Base-by-base conservation (phyloP, 2,113 vertebrate species). In the Epinephelus fuscoguttatus region DNA sequence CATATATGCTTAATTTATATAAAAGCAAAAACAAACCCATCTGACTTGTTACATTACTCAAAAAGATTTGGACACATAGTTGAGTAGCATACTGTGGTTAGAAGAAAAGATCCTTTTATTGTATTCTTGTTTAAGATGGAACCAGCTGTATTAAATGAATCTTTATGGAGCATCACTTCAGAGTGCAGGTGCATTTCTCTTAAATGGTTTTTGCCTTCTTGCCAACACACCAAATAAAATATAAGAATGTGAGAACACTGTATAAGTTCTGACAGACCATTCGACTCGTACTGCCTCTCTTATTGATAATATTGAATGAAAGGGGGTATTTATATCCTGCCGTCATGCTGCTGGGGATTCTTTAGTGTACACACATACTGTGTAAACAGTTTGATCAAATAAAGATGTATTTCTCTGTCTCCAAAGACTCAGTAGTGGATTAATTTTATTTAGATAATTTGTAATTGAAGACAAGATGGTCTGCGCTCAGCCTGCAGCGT, bases 401-500 rank as follows among this genome's bases (percentile, higher is more conserved):
- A 42, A 53, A 57, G 45, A 61, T 18, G 13, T 37, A 19, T 69
- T 8, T 76, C 59, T 30, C 17, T 40, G 12, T 76, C 18, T 66
- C 23, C 50, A 14, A 59, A 15, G 25, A 18, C 6, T 25, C 13
- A 15, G 6, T 19, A 6, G 6, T 18, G 52, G 75, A 64, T 84
- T 25, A 10, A 75, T 70, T 70, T 64, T 11, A 7, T 63, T 70
- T 45, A 3, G 75, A 33, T 75, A 11, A 80, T 59, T 70, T 78
- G 47, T 68, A 62, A 50, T 9, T 4, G 59, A 63, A 72, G 13
- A 42, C 60, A 6, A 52, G 56, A 62, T 42, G 30, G 50, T 12
- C 21, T 25, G 21, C 50, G 15, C 21, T 61, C 27, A 50, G 53
- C 45, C 66, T 73, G 74, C 64, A 57, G 76, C 55, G 63, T 75